Percentiles rank a stretch among this genome's conserved stretches.
These are phyloP conservation scores for Siphlonurus alternatus DNA, from an alignment of 2,888 invertebrate species.

Conservation along the genomic window DNA sequence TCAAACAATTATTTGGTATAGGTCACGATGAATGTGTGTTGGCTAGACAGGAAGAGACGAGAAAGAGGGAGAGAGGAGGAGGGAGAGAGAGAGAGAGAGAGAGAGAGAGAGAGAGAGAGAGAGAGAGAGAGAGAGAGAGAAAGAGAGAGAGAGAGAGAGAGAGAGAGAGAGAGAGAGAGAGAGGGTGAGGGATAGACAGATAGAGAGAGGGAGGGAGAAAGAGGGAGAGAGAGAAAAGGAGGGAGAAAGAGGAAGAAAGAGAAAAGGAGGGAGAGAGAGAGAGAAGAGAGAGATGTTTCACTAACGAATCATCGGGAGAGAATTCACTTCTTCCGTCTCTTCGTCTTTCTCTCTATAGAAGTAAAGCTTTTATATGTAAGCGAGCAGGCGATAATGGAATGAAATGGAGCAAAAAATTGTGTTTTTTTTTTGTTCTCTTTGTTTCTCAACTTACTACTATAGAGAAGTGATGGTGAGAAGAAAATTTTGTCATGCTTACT, in stretches of 20 bases:
- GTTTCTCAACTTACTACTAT: too few species aligned
- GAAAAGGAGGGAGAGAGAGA: constrained; percentile 5
- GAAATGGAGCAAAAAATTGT: too few species aligned
- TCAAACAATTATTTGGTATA: too few species aligned
- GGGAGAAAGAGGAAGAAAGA: background rate
- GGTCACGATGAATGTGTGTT: too few species aligned
- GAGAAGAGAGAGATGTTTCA: background rate
- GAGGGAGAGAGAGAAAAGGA: constrained; percentile 6
- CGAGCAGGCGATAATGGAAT: too few species aligned
- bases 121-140: background rate
- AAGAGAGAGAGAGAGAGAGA: background rate
- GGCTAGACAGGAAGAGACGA: too few species aligned
- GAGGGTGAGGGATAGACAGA: constrained; percentile 2
- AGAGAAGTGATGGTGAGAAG: too few species aligned
- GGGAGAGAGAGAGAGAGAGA: background rate
- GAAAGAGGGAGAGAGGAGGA: background rate
- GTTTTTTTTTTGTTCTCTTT: too few species aligned
- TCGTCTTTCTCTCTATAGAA: too few species aligned
- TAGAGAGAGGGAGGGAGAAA: constrained; percentile 8
- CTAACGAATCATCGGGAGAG: background rate
- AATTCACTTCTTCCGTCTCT: background rate
- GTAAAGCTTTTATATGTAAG: too few species aligned
- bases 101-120: background rate
- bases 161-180: constrained; percentile 1
- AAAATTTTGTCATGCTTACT: too few species aligned